Conservation (phyloP, 2,888 invertebrate genomes). For the Stenotaenia linearis region DNA sequence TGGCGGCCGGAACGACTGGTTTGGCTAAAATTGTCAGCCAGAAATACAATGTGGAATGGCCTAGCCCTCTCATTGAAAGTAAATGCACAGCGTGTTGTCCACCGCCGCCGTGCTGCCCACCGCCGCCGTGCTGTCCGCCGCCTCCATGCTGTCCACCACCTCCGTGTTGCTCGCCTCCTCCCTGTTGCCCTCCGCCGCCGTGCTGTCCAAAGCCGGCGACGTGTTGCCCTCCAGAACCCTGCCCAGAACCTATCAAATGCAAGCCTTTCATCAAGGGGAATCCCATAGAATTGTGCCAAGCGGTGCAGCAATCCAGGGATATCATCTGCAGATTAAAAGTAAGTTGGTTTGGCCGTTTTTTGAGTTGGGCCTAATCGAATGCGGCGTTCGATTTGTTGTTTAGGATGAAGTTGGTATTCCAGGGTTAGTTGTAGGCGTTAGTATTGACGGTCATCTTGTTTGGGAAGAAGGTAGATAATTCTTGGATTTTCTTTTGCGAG, state of each 20-base stretch:
- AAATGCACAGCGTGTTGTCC: not conserved
- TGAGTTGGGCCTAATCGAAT: not conserved
- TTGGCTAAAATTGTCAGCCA: not conserved
- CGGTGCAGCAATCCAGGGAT: not conserved
- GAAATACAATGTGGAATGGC: not conserved
- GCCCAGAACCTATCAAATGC: not conserved
- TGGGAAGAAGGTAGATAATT: conserved; percentile 49
- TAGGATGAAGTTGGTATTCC: conserved; percentile 45
- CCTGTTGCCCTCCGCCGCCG: not conserved
- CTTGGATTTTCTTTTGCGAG: not conserved
- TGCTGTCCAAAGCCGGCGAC: not conserved
- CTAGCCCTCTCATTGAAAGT: not conserved
- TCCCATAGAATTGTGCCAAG: not conserved
- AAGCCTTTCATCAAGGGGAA: conserved; percentile 3
- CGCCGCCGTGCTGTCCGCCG: not conserved
- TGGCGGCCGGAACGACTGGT: not conserved
- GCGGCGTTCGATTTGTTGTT: not conserved
- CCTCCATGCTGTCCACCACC: not conserved
- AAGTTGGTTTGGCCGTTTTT: no score
- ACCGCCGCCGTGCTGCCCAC: not conserved
- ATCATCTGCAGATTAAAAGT: not conserved
- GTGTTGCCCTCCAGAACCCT: not conserved
- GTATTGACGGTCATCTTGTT: conserved; percentile 50
- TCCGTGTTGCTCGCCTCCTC: not conserved
- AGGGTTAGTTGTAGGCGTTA: conserved; percentile 50